These are phyloP conservation scores for Anhinga rufa DNA, from an alignment of 2,113 vertebrate genomes.

Conservation along the genomic window DNA sequence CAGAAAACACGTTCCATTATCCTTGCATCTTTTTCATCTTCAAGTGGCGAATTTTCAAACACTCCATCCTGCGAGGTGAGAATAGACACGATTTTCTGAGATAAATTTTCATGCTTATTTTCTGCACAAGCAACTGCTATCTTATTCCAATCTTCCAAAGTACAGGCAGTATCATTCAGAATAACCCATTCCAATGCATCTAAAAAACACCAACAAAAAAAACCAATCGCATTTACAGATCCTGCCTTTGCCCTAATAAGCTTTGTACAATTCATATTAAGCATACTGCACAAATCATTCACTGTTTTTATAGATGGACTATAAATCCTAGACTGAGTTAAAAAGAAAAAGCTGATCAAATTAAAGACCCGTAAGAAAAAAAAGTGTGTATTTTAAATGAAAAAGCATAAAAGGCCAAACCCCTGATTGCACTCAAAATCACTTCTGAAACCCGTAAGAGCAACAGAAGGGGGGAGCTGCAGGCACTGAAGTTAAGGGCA, in stretches of 20 bases:
- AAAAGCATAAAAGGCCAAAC: neutral
- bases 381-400: neutral
- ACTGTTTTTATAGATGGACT: neutral
- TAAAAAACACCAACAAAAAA: neutral
- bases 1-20: constrained; percentile 58
- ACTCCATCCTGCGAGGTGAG: constrained; percentile 46
- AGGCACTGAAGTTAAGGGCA: neutral
- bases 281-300: neutral
- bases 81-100: constrained; percentile 24
- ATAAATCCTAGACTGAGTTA: neutral
- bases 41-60: constrained; percentile 5
- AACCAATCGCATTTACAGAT: neutral
- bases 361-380: neutral
- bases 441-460: neutral
- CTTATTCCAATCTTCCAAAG: constrained; percentile 48
- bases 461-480: neutral
- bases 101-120: constrained; percentile 26
- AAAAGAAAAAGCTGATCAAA: neutral
- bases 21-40: neutral
- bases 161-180: neutral
- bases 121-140: constrained; percentile 22
- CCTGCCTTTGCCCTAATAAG: neutral
- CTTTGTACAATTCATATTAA: neutral
- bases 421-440: neutral
- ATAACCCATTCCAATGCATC: constrained; percentile 40